Evolutionary conservation across 2,113 vertebrate species (phyloP).

Genomic region (Cichladusa arquata): DNA sequence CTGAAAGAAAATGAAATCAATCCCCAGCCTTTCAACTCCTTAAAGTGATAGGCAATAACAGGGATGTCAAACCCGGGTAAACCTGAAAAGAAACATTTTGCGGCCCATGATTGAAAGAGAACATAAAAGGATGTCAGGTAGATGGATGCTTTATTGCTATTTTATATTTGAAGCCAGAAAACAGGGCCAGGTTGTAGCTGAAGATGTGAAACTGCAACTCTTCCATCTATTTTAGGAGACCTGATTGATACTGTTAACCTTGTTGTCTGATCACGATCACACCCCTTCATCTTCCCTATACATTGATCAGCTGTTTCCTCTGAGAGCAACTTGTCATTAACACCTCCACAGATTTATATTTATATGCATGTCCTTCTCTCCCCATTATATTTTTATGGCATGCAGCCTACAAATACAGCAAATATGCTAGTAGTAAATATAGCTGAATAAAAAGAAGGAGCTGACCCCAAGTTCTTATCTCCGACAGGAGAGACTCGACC

Average conservation of each 20-base stretch:
- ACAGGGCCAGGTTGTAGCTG: slow-evolving; percentile 63
- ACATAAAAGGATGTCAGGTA: slow-evolving; percentile 71
- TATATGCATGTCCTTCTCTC: background rate
- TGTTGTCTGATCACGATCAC: slow-evolving; percentile 43
- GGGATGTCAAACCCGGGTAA: slow-evolving; percentile 63
- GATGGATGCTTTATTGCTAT: slow-evolving; percentile 70
- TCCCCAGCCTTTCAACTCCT: slow-evolving; percentile 49
- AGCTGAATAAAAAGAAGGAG: background rate
- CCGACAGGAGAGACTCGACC: background rate
- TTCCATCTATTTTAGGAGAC: slow-evolving; percentile 68
- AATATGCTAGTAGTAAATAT: background rate
- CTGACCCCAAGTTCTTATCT: background rate
- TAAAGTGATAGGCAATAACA: slow-evolving; percentile 67
- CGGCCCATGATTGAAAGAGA: slow-evolving; percentile 61
- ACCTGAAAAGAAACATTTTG: slow-evolving; percentile 53
- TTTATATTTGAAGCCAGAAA: slow-evolving; percentile 73
- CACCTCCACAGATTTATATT: slow-evolving; percentile 6
- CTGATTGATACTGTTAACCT: slow-evolving; percentile 35
- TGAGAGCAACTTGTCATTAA: slow-evolving; percentile 11
- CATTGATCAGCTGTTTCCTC: slow-evolving; percentile 24
- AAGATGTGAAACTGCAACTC: slow-evolving; percentile 65
- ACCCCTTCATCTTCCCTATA: slow-evolving; percentile 19
- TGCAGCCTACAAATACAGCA: background rate
- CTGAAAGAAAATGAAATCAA: slow-evolving; percentile 67
- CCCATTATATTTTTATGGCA: slow-evolving; percentile 8